Percentiles rank a stretch among this genome's conserved stretches.
Conservation (phyloP, 2,797 vertebrate species). For the Sebastes itinus region DNA sequence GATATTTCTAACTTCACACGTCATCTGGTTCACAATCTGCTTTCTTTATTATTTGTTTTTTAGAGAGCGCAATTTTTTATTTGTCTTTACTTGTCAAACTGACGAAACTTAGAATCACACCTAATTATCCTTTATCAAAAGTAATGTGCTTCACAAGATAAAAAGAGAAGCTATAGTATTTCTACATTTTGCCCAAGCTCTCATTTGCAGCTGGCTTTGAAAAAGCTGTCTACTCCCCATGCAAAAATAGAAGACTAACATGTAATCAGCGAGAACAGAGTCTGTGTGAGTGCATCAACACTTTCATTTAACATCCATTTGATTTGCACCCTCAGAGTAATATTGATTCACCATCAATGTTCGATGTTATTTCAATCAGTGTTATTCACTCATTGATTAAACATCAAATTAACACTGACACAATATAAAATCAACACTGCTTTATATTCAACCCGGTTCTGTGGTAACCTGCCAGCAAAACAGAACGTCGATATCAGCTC, state of each 20-base stretch:
- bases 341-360: slow-evolving; percentile 51
- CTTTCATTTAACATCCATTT: slow-evolving; percentile 45
- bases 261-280: slow-evolving; percentile 42
- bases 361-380: slow-evolving; percentile 48
- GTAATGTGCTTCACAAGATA: not conserved
- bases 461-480: slow-evolving; percentile 21
- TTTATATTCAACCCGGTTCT: slow-evolving; percentile 18
- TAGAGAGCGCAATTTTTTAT: not conserved
- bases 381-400: slow-evolving; percentile 49
- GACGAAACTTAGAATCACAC: not conserved
- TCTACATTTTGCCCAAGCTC: slow-evolving; percentile 3
- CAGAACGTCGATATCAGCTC: not conserved
- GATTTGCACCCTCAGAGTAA: slow-evolving; percentile 25
- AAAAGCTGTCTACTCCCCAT: slow-evolving; percentile 25
- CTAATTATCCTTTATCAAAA: not conserved
- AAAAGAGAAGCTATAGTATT: not conserved
- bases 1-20: not conserved
- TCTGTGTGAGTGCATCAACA: slow-evolving; percentile 35
- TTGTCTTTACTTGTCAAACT: not conserved
- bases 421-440: slow-evolving; percentile 36
- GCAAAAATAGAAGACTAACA: slow-evolving; percentile 48
- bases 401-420: slow-evolving; percentile 49
- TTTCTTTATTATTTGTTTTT: not conserved
- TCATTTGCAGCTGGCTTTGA: slow-evolving; percentile 50
- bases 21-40: not conserved